Conservation (phyloP, 1,140 invertebrate species). For the Pantala flavescens region DNA sequence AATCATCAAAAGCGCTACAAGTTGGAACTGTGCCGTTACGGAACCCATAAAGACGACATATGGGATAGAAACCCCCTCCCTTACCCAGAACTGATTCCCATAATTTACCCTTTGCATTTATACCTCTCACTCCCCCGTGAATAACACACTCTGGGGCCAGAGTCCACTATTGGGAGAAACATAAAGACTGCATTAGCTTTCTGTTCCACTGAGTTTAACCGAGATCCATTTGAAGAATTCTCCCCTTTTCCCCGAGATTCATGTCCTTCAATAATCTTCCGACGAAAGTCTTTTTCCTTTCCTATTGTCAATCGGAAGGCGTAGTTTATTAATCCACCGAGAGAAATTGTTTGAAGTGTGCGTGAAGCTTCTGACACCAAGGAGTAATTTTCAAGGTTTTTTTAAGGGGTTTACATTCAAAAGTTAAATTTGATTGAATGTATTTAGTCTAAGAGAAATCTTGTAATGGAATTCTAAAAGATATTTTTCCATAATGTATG, state of each 20-base stretch:
- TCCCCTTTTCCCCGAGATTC: background rate
- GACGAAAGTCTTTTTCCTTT: too few species aligned
- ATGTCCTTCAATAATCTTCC: too few species aligned
- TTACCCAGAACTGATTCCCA: background rate
- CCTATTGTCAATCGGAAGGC: too few species aligned
- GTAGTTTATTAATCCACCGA: too few species aligned
- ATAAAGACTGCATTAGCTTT: background rate
- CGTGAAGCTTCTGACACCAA: too few species aligned
- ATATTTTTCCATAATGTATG: too few species aligned
- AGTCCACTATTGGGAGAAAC: slow-evolving; percentile 5
- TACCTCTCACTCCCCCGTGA: background rate
- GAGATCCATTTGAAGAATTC: background rate
- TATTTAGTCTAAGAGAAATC: too few species aligned
- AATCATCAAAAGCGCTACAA: background rate
- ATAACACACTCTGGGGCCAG: background rate
- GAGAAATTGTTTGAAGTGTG: too few species aligned
- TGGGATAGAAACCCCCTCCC: background rate
- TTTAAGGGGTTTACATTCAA: too few species aligned
- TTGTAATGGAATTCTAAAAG: too few species aligned
- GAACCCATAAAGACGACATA: background rate
- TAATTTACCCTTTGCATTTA: background rate
- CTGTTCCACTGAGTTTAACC: background rate
- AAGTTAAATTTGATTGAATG: too few species aligned
- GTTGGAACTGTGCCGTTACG: background rate
- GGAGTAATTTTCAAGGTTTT: too few species aligned